Evolutionary conservation across 2,113 vertebrate species (phyloP), one percentile per base, ranked within the genome.

Genomic region (Cervus canadensis): DNA sequence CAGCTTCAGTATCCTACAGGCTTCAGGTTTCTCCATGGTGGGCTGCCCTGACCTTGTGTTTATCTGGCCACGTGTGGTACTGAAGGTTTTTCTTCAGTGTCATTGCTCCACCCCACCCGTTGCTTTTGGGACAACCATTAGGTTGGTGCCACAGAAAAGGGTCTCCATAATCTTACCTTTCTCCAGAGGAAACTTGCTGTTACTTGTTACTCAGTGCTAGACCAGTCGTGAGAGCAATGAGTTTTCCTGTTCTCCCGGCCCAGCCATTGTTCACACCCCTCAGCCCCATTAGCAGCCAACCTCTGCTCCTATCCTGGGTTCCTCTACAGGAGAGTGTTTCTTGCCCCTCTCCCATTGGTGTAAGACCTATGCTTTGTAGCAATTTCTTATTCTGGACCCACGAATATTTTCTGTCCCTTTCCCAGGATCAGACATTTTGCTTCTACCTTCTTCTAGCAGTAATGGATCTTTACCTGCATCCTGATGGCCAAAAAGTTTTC

Each of bases 11-110:
- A 33, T 25, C 12, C 76, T 30, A 25, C 1, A 64, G 26, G 16
- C 21, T 91, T 78, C 23, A 40, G 1, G 30, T 71, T 71, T 78
- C 54, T 64, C 76, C 25, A 25, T 45, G 6, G 33, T 56, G 17
- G 28, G n/a, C 43, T 96, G 26, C 26, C 10, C 59, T 88, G 28
- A 74, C 7, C 10, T 28, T 16, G 8, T 71, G 10, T 52, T 87
- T 59, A 87, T 4, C 43, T 5, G 13, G 8, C 48, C 50, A 28
- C 0, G 0, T 88, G 19, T 40, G 26, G 52, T 5, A 30, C 11
- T 52, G 36, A 56, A 64, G 28, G 28, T 1, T 56, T 96, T 56
- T 48, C 40, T 6, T 36, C 85, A n/a, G 0, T 45, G 62, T 43
- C 26, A 30, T 74, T 78, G 12, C 6, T 78, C 56, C 16, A 12